Evolutionary conservation across 2,797 vertebrate genomes (phyloP), one percentile per base, ranked within the genome.

Genomic region (Paguma larvata): DNA sequence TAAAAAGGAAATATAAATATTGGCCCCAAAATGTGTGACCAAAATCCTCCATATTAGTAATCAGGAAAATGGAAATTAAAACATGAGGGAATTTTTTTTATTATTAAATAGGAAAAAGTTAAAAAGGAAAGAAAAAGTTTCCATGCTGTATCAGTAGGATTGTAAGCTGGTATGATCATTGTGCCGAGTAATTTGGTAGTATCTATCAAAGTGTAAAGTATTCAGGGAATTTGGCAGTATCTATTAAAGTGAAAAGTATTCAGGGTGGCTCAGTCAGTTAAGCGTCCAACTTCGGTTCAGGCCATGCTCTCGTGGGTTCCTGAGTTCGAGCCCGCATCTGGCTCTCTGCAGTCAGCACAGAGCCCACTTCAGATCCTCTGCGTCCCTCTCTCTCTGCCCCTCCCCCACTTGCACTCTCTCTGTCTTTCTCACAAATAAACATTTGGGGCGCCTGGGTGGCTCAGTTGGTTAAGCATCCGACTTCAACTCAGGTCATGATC

Each of bases 1-100:
- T 86, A 13, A 79, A 70, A 94, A 93, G 15, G 19, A 87, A 94
- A 85, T 41, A 70, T 34, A 85, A 93, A 72, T 84, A 38, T 38
- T 38, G n/a, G 3, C 2, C 68, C 48, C 1, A 25, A 72, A 94
- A 67, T 10, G 10, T 21, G 65, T 46, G 75, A 63, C 8, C 25
- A 84, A 87, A 72, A 79, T 48, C 25, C 7, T 96, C n/a, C 73
- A 48, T 84, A 18, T 18, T 41, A 46, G 7, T 63, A 65, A 85
- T 63, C 46, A 86, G 38, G 13, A 92, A 93, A 86, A 80, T 80
- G 44, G 25, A 84, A 80, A 84, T 85, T 85, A 18, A 93, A 68
- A 88, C 16, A 80, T 0, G 14, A 48, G 30, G 46, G 8, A 93
- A 13, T 6, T 85, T 68, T 73, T 73, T 70, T 59, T 4, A 1